A percentile compares a stretch with the other conserved stretches of the same genome.
These are phyloP conservation scores for Drosophila testacea DNA, from an alignment of 2,888 invertebrate genomes.

Conservation along the genomic window DNA sequence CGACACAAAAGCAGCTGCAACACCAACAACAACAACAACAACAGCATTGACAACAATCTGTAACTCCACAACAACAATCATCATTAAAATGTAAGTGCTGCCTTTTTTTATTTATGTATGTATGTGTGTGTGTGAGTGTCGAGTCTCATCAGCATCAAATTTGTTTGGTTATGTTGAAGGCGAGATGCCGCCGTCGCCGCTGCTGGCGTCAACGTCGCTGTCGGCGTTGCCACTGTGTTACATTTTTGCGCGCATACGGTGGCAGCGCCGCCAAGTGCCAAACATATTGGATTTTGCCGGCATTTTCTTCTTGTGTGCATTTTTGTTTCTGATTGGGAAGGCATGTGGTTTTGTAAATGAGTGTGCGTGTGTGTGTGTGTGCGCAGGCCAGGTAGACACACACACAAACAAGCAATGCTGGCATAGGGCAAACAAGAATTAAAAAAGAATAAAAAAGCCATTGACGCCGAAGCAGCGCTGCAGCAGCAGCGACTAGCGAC, in stretches of 20 bases:
- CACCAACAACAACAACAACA: slow-evolving; percentile 24
- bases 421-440: slow-evolving; percentile 61
- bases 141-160: slow-evolving; percentile 55
- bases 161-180: slow-evolving; percentile 74
- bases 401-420: slow-evolving; percentile 11
- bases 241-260: slow-evolving; percentile 54
- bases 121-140: neutral
- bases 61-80: slow-evolving; percentile 27
- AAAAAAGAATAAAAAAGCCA: slow-evolving; percentile 39
- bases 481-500: slow-evolving; percentile 43
- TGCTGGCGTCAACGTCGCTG: slow-evolving; percentile 64
- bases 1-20: slow-evolving; percentile 23
- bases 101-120: slow-evolving; percentile 13
- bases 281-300: slow-evolving; percentile 64
- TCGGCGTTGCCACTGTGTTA: slow-evolving; percentile 61
- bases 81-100: slow-evolving; percentile 51
- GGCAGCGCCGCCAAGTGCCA: slow-evolving; percentile 51
- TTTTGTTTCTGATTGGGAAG: slow-evolving; percentile 62
- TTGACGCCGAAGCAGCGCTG: slow-evolving; percentile 47
- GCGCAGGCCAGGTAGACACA: slow-evolving; percentile 42
- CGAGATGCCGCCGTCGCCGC: slow-evolving; percentile 33
- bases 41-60: slow-evolving; percentile 44
- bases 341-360: slow-evolving; percentile 50
- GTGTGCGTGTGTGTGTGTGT: slow-evolving; percentile 23
- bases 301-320: slow-evolving; percentile 47